A percentile compares a stretch with the other conserved stretches of the same genome.
phyloP scores from a whole-genome alignment of 53 echinoderm and acorn worm species.

The Henricia sp. region DNA sequence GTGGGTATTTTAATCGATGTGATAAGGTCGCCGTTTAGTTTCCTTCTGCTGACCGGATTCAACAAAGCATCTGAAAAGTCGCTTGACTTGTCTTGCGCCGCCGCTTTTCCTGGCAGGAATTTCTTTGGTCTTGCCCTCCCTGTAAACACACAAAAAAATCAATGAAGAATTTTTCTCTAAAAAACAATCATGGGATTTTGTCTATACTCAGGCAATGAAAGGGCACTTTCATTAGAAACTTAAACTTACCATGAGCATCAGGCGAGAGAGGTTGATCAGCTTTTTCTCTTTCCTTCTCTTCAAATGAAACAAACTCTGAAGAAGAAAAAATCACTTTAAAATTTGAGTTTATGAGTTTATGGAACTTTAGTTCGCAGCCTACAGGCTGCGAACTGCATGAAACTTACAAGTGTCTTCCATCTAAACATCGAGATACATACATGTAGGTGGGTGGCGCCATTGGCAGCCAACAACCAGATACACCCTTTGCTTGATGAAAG shows the following conservation, averaged over 20 bases:
- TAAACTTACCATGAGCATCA: background rate
- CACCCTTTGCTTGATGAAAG: no score
- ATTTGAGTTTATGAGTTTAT: no score
- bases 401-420: no score
- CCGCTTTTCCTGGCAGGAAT: background rate
- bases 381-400: no score
- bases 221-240: no score
- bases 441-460: no score
- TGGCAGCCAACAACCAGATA: no score
- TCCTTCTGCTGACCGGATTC: constrained; percentile 36
- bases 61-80: constrained; percentile 25
- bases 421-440: no score
- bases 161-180: no score
- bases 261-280: background rate
- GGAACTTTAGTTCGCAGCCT: no score
- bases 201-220: no score
- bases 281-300: constrained; percentile 63
- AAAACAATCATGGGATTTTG: no score
- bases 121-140: constrained; percentile 23
- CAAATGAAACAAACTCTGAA: constrained; percentile 88
- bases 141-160: background rate
- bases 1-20: background rate
- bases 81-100: constrained; percentile 1
- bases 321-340: constrained; percentile 17
- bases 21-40: constrained; percentile 20